Percentiles rank a stretch among this genome's conserved stretches.
Conservation (phyloP, 2,888 invertebrate genomes). For the Mythimna albipuncta region DNA sequence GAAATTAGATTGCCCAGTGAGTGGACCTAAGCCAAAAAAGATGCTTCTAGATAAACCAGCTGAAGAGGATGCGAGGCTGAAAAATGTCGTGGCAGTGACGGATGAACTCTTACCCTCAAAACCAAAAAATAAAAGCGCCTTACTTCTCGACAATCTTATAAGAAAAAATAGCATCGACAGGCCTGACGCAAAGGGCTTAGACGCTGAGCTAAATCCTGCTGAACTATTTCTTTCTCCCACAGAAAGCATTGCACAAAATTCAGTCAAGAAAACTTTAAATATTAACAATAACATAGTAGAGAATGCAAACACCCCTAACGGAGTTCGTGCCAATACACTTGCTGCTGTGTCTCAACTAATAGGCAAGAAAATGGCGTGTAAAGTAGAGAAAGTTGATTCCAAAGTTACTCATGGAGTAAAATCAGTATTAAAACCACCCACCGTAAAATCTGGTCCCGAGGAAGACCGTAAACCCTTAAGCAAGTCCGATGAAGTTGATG, state of each 20-base stretch:
- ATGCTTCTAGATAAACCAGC: conserved; percentile 73
- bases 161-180: conserved; percentile 91
- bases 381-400: conserved; percentile 83
- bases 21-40: conserved; percentile 78
- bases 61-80: conserved; percentile 79
- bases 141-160: conserved; percentile 89
- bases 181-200: conserved; percentile 80
- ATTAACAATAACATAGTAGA: conserved; percentile 88
- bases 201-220: conserved; percentile 84
- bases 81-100: conserved; percentile 71
- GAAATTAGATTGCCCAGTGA: conserved; percentile 78
- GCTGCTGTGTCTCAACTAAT: conserved; percentile 85
- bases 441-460: conserved; percentile 74
- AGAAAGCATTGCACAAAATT: conserved; percentile 80
- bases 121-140: conserved; percentile 86
- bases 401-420: conserved; percentile 82
- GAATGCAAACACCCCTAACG: conserved; percentile 75
- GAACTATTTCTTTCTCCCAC: conserved; percentile 85
- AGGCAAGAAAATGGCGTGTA: conserved; percentile 85
- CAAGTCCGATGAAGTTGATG: conserved; percentile 63
- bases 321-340: conserved; percentile 81
- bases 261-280: conserved; percentile 85
- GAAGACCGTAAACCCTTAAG: conserved; percentile 70
- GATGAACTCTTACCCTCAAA: conserved; percentile 75
- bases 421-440: conserved; percentile 85